Evolutionary conservation across 2,113 vertebrate species (phyloP), one percentile per base, ranked within the genome.

Genomic region (Hypomesus transpacificus): DNA sequence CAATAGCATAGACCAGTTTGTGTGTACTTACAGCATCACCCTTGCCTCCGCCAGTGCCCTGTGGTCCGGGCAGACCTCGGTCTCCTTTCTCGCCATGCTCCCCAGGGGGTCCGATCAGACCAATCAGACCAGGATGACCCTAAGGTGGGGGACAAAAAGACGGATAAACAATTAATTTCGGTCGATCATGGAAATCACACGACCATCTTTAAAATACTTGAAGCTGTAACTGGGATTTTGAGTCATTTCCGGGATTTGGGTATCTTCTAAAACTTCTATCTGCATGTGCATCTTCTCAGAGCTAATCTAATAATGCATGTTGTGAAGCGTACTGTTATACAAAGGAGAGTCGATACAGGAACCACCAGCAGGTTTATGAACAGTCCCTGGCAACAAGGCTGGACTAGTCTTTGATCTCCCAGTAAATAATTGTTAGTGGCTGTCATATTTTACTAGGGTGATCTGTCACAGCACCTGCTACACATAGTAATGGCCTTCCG

Each of bases 41-140:
- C 88, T 99, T 99, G 31, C 89, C 86, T 84, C 97, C 97, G 17
- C 76, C 84, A 72, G 90, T 53, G 31, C 97, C 97, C 78, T 98
- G 96, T 21, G 89, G 89, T 52, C 97, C 97, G 60, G 96, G 97
- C 71, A 99, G 91, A 71, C 97, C 97, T 84, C 96, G 83, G 54
- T 99, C 97, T 82, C 97, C 97, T 82, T 99, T 99, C 89, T 98
- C 97, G 73, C 97, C 97, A 28, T 94, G 85, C 71, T 99, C 97
- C 72, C 97, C 97, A 2, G 97, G 95, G 73, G 97, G 97, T 63
- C 97, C 97, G 24, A 99, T 99, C 77, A 99, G 82, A 75, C 97
- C 97, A 77, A 99, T 99, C 72, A 99, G 92, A 88, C 97, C 97
- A 72, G 97, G 96, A 81, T 99, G 97, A 75, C 97, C 97, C 97